These are phyloP conservation scores for Blomia tropicalis DNA, from an alignment of 2,888 invertebrate genomes.

Conservation along the genomic window DNA sequence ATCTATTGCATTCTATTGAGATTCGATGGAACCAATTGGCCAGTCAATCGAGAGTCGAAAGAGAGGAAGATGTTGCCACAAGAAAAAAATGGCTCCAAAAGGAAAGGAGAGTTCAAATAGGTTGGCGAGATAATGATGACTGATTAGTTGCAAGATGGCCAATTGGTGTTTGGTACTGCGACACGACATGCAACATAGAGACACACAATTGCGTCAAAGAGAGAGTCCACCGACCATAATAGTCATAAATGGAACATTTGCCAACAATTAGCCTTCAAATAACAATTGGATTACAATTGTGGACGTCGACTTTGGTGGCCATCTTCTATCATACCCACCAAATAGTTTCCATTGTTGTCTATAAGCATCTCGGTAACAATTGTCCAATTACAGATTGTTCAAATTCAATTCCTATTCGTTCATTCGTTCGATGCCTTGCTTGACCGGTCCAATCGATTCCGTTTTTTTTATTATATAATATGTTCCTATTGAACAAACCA, in stretches of 20 bases:
- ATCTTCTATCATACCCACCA: background rate
- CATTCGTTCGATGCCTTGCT: no score
- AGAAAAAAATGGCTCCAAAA: background rate
- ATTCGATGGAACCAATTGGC: slow-evolving; percentile 11
- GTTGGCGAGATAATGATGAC: slow-evolving; percentile 13
- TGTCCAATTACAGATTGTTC: slow-evolving; percentile 1
- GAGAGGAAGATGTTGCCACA: background rate
- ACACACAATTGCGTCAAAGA: no score
- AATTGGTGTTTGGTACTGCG: background rate
- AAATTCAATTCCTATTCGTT: background rate
- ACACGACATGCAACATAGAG: no score
- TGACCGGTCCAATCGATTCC: background rate
- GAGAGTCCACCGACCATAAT: background rate
- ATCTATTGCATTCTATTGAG: slow-evolving; percentile 2
- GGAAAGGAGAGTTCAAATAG: slow-evolving; percentile 4
- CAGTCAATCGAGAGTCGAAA: background rate
- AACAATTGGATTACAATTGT: slow-evolving; percentile 13
- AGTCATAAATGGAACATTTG: slow-evolving; percentile 11
- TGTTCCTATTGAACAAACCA: background rate
- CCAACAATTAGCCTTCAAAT: slow-evolving; percentile 6
- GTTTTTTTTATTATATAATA: background rate
- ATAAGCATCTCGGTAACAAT: background rate
- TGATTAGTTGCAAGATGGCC: slow-evolving; percentile 11
- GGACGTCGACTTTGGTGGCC: slow-evolving; percentile 1
- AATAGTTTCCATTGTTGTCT: background rate